Percentiles rank a stretch among this genome's conserved stretches.
Conservation (phyloP, 2,113 vertebrate genomes). For the Brienomyrus brachyistius region DNA sequence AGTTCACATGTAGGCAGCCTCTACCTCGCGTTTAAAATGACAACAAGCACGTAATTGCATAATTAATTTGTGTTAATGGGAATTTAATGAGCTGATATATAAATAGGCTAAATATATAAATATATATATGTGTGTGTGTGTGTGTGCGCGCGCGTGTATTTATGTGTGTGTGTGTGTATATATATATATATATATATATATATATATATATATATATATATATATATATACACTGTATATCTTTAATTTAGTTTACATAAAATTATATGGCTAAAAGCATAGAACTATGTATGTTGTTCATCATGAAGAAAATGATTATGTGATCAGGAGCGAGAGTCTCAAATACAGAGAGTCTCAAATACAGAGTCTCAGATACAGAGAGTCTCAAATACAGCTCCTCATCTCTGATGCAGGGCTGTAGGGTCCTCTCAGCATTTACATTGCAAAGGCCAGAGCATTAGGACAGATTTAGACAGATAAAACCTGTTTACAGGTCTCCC, state of each 20-base stretch:
- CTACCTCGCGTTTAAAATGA: background rate
- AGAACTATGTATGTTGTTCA: background rate
- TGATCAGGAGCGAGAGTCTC: background rate
- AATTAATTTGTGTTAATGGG: background rate
- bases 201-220: background rate
- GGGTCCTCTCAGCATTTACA: background rate
- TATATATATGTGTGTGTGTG: no score
- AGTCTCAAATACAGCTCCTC: background rate
- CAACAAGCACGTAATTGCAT: background rate
- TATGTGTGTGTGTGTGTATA: no score
- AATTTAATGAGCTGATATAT: background rate
- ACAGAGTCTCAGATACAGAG: background rate
- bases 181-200: no score
- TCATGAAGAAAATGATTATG: background rate
- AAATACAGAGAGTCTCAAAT: background rate
- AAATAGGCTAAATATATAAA: no score
- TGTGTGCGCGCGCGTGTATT: no score
- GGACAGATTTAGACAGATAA: constrained; percentile 14
- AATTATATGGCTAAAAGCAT: background rate
- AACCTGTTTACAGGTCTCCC: constrained; percentile 14
- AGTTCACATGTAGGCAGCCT: background rate
- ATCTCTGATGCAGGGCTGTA: background rate
- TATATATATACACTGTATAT: background rate
- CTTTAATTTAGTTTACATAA: background rate
- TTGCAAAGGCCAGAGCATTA: background rate